Percentiles rank a stretch among this genome's conserved stretches.
Evolutionary conservation across 2,888 invertebrate genomes (phyloP).

Genomic region (Caenorhabditis uteleia): DNA sequence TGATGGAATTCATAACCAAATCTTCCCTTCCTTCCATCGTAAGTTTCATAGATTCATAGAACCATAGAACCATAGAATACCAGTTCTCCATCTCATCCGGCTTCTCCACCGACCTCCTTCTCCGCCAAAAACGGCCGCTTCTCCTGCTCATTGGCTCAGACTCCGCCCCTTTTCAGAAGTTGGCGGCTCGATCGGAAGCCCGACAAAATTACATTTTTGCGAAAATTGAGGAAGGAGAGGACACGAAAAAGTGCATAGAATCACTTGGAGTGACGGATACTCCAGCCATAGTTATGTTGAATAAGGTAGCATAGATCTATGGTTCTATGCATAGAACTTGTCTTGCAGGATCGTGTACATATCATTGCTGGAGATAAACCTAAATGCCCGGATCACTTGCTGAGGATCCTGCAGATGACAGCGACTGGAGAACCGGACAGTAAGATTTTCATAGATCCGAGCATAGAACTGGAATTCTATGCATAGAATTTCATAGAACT

Average conservation of each 20-base stretch:
- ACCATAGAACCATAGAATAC: background rate
- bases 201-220: slow-evolving; percentile 37
- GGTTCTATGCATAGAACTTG: background rate
- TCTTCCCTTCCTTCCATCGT: slow-evolving; percentile 58
- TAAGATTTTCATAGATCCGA: too few species aligned
- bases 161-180: slow-evolving; percentile 28
- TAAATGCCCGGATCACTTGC: slow-evolving; percentile 33
- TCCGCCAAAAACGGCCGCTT: slow-evolving; percentile 48
- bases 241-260: too few species aligned
- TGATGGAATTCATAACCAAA: slow-evolving; percentile 53
- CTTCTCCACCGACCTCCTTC: slow-evolving; percentile 59
- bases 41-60: too few species aligned
- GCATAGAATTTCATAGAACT: too few species aligned
- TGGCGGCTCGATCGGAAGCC: slow-evolving; percentile 40
- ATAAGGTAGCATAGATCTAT: slow-evolving; percentile 6
- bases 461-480: too few species aligned
- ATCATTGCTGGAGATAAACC: slow-evolving; percentile 6
- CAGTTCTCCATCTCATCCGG: slow-evolving; percentile 60
- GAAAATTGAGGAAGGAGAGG: slow-evolving; percentile 20
- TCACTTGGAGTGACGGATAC: too few species aligned
- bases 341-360: slow-evolving; percentile 22
- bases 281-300: slow-evolving; percentile 1
- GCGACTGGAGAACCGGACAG: slow-evolving; percentile 19
- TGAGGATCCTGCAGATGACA: slow-evolving; percentile 13
- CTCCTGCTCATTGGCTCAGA: slow-evolving; percentile 30